These are phyloP conservation scores for Sarcophaga peregrina DNA, from an alignment of 1,140 invertebrate genomes.

Conservation along the genomic window DNA sequence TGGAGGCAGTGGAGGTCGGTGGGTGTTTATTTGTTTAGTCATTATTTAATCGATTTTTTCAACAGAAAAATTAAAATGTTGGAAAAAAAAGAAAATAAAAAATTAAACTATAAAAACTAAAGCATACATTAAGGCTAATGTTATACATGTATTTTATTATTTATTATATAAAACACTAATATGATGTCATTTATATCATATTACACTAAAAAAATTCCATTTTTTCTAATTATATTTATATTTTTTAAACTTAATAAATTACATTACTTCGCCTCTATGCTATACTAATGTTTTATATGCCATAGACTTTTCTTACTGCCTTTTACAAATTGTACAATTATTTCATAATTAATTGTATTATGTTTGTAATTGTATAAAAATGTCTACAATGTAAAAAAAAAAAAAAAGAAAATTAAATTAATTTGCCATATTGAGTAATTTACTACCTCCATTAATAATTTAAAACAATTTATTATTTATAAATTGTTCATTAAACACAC, in stretches of 20 bases:
- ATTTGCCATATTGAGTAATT: constrained; percentile 6
- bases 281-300: neutral
- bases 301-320: neutral
- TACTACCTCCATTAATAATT: neutral
- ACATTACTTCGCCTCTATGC: no score
- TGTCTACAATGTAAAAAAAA: neutral
- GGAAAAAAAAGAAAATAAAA: no score
- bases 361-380: neutral
- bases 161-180: no score
- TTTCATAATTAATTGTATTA: neutral
- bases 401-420: neutral
- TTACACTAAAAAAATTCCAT: no score
- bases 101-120: neutral
- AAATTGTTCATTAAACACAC: neutral
- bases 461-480: constrained; percentile 12
- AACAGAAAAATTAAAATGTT: no score
- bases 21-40: neutral
- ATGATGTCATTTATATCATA: no score
- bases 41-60: neutral
- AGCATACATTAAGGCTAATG: neutral
- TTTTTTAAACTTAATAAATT: no score
- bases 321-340: neutral
- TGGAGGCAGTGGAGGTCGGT: no score
- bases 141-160: no score
- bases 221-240: no score